phyloP scores from a whole-genome alignment of 1,140 invertebrate species.

The Acyrthosiphon pisum region DNA sequence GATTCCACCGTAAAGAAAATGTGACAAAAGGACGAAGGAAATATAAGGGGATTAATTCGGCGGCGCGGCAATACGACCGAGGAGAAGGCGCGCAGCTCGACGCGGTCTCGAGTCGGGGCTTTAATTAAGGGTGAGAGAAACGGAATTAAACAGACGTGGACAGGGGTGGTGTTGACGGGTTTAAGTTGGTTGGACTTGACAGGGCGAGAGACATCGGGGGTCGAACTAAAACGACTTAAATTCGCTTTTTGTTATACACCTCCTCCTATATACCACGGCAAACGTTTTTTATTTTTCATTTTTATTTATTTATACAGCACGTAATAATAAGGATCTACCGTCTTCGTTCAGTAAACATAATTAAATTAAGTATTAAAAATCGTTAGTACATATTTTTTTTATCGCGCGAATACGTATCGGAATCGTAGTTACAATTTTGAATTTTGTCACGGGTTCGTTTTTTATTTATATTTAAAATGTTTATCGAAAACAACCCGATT shows the following conservation, averaged over 20 bases:
- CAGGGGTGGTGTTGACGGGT: constrained; percentile 47
- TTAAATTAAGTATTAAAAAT: not conserved
- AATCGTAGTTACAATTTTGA: not conserved
- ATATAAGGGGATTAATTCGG: constrained; percentile 50
- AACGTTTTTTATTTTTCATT: not conserved
- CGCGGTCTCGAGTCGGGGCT: not conserved
- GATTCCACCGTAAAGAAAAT: constrained; percentile 41
- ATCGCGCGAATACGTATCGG: not conserved
- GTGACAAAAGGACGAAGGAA: constrained; percentile 44
- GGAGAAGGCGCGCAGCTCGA: not conserved
- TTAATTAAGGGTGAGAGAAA: constrained; percentile 55
- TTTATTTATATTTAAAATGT: not conserved
- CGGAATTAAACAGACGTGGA: constrained; percentile 45
- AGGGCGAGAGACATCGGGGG: constrained; percentile 34
- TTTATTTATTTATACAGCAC: constrained; percentile 17
- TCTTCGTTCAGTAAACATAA: not conserved
- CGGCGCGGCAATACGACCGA: not conserved
- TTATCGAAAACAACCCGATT: not conserved
- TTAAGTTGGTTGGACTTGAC: constrained; percentile 55
- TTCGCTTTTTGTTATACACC: not conserved
- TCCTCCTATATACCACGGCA: not conserved
- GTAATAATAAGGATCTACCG: not conserved
- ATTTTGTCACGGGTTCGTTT: not conserved
- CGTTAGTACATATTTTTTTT: not conserved
- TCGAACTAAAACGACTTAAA: constrained; percentile 24